phyloP scores from a whole-genome alignment of 2,888 invertebrate genomes.

The Metellina segmentata region DNA sequence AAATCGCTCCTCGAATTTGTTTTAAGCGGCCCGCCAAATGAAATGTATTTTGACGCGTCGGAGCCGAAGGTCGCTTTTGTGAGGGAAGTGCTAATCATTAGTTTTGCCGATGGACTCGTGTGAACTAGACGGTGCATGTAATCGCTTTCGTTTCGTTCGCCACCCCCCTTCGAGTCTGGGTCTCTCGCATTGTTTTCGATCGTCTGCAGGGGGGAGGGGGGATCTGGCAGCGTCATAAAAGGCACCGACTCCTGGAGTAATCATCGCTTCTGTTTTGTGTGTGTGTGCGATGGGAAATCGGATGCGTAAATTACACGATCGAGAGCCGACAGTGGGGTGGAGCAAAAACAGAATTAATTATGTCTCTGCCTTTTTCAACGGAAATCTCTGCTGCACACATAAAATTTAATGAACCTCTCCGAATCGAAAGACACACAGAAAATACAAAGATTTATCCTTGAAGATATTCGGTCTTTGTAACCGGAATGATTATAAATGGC shows the following conservation, averaged over 20 bases:
- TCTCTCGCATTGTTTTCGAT: constrained; percentile 8
- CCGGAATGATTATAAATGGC: neutral
- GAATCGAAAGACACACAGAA: neutral
- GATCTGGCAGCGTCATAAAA: constrained; percentile 29
- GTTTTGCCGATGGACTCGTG: constrained; percentile 13
- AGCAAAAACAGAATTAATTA: neutral
- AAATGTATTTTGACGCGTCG: constrained; percentile 42
- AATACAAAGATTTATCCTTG: neutral
- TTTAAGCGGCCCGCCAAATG: constrained; percentile 43
- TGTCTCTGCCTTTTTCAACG: neutral
- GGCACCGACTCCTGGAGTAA: constrained; percentile 25
- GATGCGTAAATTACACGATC: constrained; percentile 9
- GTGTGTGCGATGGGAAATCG: constrained; percentile 2
- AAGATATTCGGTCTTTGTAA: neutral
- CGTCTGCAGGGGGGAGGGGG: neutral
- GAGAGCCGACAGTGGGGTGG: neutral
- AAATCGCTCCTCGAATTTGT: constrained; percentile 43
- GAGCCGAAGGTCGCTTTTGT: constrained; percentile 4
- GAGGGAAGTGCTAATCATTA: constrained; percentile 40
- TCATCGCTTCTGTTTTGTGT: neutral
- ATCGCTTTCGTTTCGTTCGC: constrained; percentile 5
- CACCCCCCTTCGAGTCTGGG: neutral
- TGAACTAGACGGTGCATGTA: constrained; percentile 17
- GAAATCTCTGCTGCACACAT: neutral
- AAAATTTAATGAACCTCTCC: neutral